Percentiles rank a stretch among this genome's conserved stretches.
phyloP scores from a whole-genome alignment of 2,888 invertebrate species.

The Lissocephala sabroskyi region DNA sequence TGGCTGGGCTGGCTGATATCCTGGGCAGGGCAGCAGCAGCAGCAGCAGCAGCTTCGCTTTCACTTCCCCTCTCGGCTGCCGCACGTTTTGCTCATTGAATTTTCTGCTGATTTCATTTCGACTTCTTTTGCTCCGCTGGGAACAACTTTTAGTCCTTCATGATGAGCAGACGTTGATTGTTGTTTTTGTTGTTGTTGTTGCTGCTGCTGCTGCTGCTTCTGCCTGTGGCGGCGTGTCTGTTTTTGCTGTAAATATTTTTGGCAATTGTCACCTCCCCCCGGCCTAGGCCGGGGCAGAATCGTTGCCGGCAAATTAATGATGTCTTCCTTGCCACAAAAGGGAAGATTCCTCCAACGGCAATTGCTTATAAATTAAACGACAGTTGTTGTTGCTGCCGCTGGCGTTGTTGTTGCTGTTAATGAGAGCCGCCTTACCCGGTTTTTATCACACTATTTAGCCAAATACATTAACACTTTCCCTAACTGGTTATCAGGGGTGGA shows the following conservation, averaged over 20 bases:
- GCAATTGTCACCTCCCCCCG: conserved; percentile 44
- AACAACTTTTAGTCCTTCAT: conserved; percentile 45
- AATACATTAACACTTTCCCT: conserved; percentile 54
- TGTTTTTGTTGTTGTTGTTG: conserved; percentile 8
- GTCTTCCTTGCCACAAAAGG: conserved; percentile 42
- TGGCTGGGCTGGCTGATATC: conserved; percentile 21
- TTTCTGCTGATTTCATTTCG: conserved; percentile 71
- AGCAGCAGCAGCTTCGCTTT: background rate
- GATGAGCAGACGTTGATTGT: conserved; percentile 30
- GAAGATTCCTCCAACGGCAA: conserved; percentile 43
- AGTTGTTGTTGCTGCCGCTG: conserved; percentile 27
- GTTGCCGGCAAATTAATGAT: conserved; percentile 53
- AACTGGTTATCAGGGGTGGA: too few species aligned
- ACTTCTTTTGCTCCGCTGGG: conserved; percentile 68
- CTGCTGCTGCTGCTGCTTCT: conserved; percentile 12
- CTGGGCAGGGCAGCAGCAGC: background rate
- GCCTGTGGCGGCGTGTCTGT: too few species aligned
- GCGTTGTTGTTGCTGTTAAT: conserved; percentile 22
- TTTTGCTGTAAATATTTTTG: conserved; percentile 63
- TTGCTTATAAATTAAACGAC: conserved; percentile 57
- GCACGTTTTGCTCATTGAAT: conserved; percentile 55
- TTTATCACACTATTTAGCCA: conserved; percentile 55
- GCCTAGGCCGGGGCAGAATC: conserved; percentile 9
- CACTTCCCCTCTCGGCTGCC: background rate
- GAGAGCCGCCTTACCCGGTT: conserved; percentile 23